phyloP scores from a whole-genome alignment of 2,113 vertebrate genomes.

The Rhadina sibilatrix region DNA sequence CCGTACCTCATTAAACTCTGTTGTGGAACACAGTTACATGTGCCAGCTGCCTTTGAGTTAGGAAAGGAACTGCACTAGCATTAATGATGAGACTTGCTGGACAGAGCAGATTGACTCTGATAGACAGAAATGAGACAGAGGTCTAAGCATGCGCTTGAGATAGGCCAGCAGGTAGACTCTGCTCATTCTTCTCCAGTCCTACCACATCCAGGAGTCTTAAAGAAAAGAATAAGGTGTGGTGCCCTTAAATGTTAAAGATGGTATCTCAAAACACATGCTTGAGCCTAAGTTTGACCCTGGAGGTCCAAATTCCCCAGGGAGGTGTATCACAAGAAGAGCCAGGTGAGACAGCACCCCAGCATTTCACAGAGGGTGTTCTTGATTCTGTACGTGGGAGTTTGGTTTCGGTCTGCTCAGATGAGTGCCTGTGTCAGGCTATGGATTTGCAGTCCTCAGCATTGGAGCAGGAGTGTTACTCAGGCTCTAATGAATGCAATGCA shows the following conservation, averaged over 20 bases:
- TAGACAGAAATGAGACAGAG: not conserved
- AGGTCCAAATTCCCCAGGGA: not conserved
- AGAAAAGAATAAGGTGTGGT: not conserved
- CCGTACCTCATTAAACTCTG: not conserved
- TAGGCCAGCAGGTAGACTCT: not conserved
- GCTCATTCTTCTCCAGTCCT: not conserved
- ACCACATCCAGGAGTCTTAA: not conserved
- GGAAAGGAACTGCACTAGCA: not conserved
- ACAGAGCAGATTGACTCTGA: not conserved
- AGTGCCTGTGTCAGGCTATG: not conserved
- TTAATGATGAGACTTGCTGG: not conserved
- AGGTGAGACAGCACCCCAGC: not conserved
- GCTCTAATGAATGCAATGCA: not conserved
- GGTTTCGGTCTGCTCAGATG: not conserved
- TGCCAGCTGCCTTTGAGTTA: not conserved
- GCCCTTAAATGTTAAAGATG: not conserved
- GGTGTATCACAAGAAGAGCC: not conserved
- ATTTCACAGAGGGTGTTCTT: not conserved
- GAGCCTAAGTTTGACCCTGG: not conserved
- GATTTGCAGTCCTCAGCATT: not conserved
- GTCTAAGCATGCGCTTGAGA: not conserved
- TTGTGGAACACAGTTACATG: rapidly evolving
- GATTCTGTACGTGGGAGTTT: rapidly evolving
- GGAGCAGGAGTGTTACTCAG: not conserved
- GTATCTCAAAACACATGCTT: not conserved